A percentile compares a stretch with the other conserved stretches of the same genome.
Evolutionary conservation across 2,888 invertebrate species (phyloP).

Genomic region (Lochmaea crataegi): DNA sequence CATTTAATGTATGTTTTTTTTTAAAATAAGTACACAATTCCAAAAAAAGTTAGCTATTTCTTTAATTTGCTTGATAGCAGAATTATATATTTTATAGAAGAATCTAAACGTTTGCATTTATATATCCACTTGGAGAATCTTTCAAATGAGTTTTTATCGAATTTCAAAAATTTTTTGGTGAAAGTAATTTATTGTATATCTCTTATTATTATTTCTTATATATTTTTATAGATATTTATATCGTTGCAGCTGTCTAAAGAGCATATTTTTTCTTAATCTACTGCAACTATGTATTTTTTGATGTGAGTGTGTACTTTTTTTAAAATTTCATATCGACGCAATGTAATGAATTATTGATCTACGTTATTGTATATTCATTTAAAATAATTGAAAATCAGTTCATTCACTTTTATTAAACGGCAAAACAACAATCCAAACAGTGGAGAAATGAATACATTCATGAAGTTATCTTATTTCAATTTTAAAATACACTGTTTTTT

Average conservation of each 20-base stretch:
- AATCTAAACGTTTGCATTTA: too few relatives aligned
- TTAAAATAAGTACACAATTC: too few relatives aligned
- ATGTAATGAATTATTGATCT: constrained; percentile 5
- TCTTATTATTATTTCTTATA: background rate
- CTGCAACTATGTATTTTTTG: constrained; percentile 16
- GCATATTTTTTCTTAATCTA: background rate
- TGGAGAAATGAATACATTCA: background rate
- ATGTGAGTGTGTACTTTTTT: background rate
- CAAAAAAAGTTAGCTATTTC: too few relatives aligned
- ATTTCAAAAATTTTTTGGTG: too few relatives aligned
- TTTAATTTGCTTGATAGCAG: too few relatives aligned
- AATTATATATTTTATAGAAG: too few relatives aligned
- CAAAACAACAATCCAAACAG: constrained; percentile 3
- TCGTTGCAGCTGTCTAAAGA: background rate
- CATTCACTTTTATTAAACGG: constrained; percentile 5
- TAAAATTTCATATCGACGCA: background rate
- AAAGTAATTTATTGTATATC: too few relatives aligned
- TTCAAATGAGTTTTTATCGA: too few relatives aligned
- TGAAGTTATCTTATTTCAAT: background rate
- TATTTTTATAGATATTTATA: background rate
- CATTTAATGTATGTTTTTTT: too few relatives aligned
- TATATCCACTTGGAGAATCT: too few relatives aligned
- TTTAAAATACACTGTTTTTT: constrained; percentile 8
- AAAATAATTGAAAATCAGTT: constrained; percentile 6
- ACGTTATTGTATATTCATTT: background rate